These are phyloP conservation scores for Prionailurus viverrinus DNA, from an alignment of 2,113 vertebrate species.

Conservation along the genomic window DNA sequence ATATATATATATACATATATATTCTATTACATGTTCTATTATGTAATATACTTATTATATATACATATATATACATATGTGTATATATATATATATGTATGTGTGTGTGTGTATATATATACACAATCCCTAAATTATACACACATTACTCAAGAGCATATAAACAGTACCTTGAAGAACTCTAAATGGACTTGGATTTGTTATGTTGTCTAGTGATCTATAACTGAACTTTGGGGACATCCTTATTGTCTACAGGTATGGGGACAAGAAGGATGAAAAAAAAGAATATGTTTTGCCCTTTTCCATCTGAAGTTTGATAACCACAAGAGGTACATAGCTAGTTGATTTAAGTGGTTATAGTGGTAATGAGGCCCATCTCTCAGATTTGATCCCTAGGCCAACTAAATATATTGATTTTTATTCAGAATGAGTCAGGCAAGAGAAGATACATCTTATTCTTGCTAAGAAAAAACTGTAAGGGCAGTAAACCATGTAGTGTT, in stretches of 20 bases:
- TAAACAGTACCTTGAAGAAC: background rate
- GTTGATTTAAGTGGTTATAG: background rate
- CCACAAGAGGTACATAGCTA: background rate
- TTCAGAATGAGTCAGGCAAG: background rate
- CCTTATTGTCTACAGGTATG: background rate
- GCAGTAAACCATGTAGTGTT: background rate
- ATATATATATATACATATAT: fast-evolving
- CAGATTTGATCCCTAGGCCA: background rate
- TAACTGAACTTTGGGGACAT: background rate
- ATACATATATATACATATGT: background rate
- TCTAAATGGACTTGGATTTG: background rate
- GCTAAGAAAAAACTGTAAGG: background rate
- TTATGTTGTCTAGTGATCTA: background rate
- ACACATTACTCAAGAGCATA: background rate
- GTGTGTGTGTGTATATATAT: fast-evolving
- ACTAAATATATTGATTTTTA: background rate
- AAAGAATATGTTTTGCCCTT: background rate
- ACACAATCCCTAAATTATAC: background rate
- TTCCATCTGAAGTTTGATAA: background rate
- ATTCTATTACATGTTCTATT: no score
- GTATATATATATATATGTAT: fast-evolving
- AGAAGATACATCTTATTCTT: background rate
- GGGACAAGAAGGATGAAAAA: background rate
- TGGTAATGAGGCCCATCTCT: background rate
- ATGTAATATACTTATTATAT: no score